Evolutionary conservation across 2,888 invertebrate genomes (phyloP).

Genomic region (Trissolcus japonicus): DNA sequence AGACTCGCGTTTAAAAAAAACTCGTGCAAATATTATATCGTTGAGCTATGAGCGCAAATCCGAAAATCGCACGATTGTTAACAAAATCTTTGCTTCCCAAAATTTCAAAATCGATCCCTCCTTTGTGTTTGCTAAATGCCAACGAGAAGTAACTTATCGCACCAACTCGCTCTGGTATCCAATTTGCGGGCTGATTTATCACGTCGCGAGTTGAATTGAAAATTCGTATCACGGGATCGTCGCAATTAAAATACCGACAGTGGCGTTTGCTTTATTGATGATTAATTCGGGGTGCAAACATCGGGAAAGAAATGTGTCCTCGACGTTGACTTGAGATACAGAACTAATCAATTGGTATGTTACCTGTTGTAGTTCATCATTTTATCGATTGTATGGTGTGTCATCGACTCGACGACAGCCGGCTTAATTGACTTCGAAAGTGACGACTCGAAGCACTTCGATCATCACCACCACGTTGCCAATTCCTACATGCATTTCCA

Average conservation of each 20-base stretch:
- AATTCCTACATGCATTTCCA: slow-evolving; percentile 73
- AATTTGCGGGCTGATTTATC: slow-evolving; percentile 34
- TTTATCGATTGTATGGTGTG: slow-evolving; percentile 44
- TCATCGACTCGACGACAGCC: slow-evolving; percentile 39
- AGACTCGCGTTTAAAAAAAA: too few relatives aligned
- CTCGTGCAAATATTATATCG: too few relatives aligned
- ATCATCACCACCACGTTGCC: slow-evolving; percentile 63
- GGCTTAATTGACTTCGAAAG: slow-evolving; percentile 47
- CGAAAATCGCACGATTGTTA: too few relatives aligned
- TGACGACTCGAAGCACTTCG: slow-evolving; percentile 5
- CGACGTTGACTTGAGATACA: not conserved
- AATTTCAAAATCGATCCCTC: slow-evolving; percentile 14
- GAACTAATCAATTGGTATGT: slow-evolving; percentile 28
- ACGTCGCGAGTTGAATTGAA: slow-evolving; percentile 15
- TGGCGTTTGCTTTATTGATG: slow-evolving; percentile 12
- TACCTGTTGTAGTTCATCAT: slow-evolving; percentile 47
- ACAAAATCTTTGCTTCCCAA: too few relatives aligned
- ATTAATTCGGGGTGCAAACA: too few relatives aligned
- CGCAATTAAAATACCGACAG: slow-evolving; percentile 37
- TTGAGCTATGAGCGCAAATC: too few relatives aligned
- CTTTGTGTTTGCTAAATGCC: slow-evolving; percentile 23
- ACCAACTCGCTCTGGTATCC: slow-evolving; percentile 16
- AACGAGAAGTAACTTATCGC: slow-evolving; percentile 34
- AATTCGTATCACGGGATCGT: slow-evolving; percentile 20
- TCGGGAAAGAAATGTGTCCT: not conserved